Evolutionary conservation across 2,797 vertebrate species (phyloP), one percentile per base, ranked within the genome.

Genomic region (Chromobotia macracanthus): DNA sequence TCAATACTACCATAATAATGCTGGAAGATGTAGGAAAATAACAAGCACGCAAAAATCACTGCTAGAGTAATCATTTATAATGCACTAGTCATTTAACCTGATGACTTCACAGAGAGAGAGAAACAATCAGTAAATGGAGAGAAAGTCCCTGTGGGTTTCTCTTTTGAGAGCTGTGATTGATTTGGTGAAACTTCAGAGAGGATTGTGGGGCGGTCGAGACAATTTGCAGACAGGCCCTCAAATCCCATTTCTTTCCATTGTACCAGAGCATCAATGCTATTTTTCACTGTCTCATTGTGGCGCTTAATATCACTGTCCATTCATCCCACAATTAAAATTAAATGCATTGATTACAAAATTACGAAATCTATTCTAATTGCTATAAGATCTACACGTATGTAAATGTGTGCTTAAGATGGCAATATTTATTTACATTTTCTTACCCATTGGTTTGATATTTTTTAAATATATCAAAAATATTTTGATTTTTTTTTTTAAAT

Each of bases 151-250:
- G 8, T 58, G 28, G 19, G 81, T 69, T 81, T 71, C 70, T 48
- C 74, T 56, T 48, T 64, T 78, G 72, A 55, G 74, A 84, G 77
- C 71, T 72, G 80, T 89, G 89, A 91, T 87, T 88, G 91, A 91
- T 90, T 88, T 88, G 84, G 83, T 81, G 88, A 87, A 83, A 80
- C 60, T 38, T 77, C 72, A 72, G 79, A 68, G 67, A 56, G 80
- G 67, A 80, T 84, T 84, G 84, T 83, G 86, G 83, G 89, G 84
- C 79, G 81, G 81, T 38, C 25, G 31, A 60, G 85, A 87, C 85
- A 87, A 88, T 90, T 83, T 86, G 71, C 86, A 89, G 87, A 89
- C 73, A 87, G 86, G 77, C 75, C 64, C 83, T 77, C 80, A 74
- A 83, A 82, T 82, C 84, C 77, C 75, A 83, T 79, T 55, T 68